These are phyloP conservation scores for Amaurobius ferox DNA, from an alignment of 2,888 invertebrate species.

Conservation along the genomic window DNA sequence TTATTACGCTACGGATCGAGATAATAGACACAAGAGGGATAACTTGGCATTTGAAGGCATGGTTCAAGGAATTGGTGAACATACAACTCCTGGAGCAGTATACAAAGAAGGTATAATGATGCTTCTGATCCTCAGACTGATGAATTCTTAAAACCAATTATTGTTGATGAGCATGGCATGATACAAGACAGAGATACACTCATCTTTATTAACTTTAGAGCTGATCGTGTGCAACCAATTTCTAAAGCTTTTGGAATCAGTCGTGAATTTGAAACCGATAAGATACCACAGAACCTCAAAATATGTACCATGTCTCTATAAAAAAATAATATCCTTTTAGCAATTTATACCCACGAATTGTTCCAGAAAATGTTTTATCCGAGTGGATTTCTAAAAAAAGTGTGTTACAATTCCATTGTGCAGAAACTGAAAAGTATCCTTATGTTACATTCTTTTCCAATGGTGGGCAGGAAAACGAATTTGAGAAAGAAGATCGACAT, in stretches of 20 bases:
- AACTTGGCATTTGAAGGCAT: slow-evolving; percentile 78
- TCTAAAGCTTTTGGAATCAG: slow-evolving; percentile 77
- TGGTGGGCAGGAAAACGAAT: slow-evolving; percentile 78
- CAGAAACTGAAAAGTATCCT: slow-evolving; percentile 79
- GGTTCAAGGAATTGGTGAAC: slow-evolving; percentile 77
- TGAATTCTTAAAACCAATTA: slow-evolving; percentile 79
- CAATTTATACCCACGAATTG: slow-evolving; percentile 78
- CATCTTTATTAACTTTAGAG: slow-evolving; percentile 78
- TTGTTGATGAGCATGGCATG: slow-evolving; percentile 76
- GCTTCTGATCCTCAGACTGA: slow-evolving; percentile 77
- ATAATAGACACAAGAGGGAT: slow-evolving; percentile 76
- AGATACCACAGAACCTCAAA: slow-evolving; percentile 74
- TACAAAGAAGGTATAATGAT: slow-evolving; percentile 75
- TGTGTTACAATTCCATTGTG: slow-evolving; percentile 78
- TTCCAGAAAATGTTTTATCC: slow-evolving; percentile 78
- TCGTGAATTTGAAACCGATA: slow-evolving; percentile 75
- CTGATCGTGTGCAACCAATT: slow-evolving; percentile 79
- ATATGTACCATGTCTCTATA: slow-evolving; percentile 79
- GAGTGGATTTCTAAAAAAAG: slow-evolving; percentile 78
- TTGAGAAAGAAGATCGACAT: slow-evolving; percentile 77
- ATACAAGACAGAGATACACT: slow-evolving; percentile 78
- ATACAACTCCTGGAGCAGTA: slow-evolving; percentile 75
- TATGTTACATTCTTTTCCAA: slow-evolving; percentile 80
- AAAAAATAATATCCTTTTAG: slow-evolving; percentile 78
- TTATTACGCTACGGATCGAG: slow-evolving; percentile 79